Evolutionary conservation across 2,113 vertebrate species (phyloP).

Genomic region (Ardeotis arabs): DNA sequence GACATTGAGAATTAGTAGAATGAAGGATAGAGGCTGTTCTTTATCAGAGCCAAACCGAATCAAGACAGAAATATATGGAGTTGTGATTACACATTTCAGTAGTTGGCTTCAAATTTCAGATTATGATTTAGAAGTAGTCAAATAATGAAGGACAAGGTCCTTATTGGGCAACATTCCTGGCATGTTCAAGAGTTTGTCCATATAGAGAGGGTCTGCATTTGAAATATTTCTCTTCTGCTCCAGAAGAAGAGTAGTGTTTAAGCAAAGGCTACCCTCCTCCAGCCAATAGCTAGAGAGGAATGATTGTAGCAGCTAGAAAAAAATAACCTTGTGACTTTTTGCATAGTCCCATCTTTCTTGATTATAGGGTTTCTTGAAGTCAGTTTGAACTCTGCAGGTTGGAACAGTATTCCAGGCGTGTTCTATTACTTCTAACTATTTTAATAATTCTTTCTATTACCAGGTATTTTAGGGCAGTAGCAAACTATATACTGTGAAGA

Average conservation of each 20-base stretch:
- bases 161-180: not conserved
- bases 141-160: not conserved
- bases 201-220: not conserved
- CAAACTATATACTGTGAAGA: not conserved
- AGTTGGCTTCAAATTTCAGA: not conserved
- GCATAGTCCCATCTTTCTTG: not conserved
- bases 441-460: not conserved
- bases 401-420: not conserved
- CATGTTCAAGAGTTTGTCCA: not conserved
- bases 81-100: not conserved
- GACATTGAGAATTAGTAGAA: conserved; percentile 21
- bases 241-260: not conserved
- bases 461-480: not conserved
- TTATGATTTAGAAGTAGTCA: not conserved
- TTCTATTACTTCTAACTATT: not conserved
- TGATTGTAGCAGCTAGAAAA: not conserved
- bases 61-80: not conserved
- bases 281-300: not conserved
- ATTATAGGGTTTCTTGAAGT: not conserved
- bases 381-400: not conserved
- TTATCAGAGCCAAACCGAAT: not conserved
- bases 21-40: not conserved
- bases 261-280: not conserved
- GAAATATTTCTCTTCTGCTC: not conserved
- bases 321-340: not conserved